Base-by-base conservation (phyloP, 53 echinoderm and acorn worm species). In the Holothuria scabra region DNA sequence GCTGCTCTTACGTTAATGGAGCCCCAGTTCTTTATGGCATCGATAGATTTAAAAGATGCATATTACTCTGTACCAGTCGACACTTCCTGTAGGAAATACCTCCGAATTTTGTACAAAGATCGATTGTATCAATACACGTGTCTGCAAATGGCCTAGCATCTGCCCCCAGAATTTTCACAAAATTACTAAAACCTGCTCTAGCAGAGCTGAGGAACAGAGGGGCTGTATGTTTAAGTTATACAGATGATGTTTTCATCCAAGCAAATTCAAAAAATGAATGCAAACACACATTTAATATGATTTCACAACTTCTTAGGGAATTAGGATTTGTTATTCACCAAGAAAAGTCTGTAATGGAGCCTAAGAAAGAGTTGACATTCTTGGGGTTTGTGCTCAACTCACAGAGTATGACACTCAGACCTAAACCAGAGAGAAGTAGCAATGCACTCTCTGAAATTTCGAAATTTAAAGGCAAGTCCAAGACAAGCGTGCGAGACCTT, bases 341-440 rank as follows among this genome's bases (percentile, higher is more conserved):
- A n/a, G n/a, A n/a, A n/a, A n/a, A n/a, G n/a, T n/a, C n/a, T n/a
- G n/a, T n/a, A n/a, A n/a, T n/a, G n/a, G 79, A 78, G 13, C 79
- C 79, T 21, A 78, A 8, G 58, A 55, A 20, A 78, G 56, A 26
- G 30, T 78, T 78, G 79, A 28, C 30, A 5, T 78, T 78, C 29
- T 78, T 78, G 79, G 56, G 79, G 55, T 79, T 79, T 25, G 31
- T 79, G 28, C 79, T 79, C 23, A 56, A 79, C 20, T 79, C 72
- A 7, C 0, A 46, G 10, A 32, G n/a, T 37, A 72, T 79, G 79
- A 79, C 79, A 55, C 11, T 79, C 34, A 59, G 19, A 79, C 59
- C 79, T 1, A 59, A 79, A 79, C 59, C 79, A 5, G 1, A 79
- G 26, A 79, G 79, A 79, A 58, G 56, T n/a, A n/a, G n/a, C n/a